phyloP scores from a whole-genome alignment of 2,113 vertebrate species.

The Jacana jacana region DNA sequence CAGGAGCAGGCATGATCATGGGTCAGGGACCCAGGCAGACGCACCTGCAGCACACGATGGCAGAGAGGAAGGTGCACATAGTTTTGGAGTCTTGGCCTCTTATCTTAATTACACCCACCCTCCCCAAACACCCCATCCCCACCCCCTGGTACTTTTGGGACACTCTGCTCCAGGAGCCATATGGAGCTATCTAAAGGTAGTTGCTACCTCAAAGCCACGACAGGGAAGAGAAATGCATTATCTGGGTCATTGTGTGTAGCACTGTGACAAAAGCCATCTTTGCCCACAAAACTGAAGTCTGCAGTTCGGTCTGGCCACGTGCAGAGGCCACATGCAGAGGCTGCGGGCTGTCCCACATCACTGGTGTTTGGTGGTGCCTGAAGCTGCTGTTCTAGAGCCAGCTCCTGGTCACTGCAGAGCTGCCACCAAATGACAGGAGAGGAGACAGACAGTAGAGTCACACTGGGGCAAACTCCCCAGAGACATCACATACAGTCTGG shows the following conservation, averaged over 20 bases:
- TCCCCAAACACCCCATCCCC: too few species aligned
- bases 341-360: not conserved
- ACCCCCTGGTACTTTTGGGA: not conserved
- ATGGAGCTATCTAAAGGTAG: not conserved
- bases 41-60: not conserved
- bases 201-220: not conserved
- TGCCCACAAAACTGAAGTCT: not conserved
- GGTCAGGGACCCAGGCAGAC: not conserved
- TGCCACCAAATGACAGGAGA: not conserved
- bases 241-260: not conserved
- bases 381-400: not conserved
- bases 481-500: not conserved
- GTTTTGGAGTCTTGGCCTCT: not conserved
- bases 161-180: not conserved
- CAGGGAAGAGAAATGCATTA: not conserved
- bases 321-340: not conserved
- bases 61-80: rapidly evolving
- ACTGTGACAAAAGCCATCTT: not conserved
- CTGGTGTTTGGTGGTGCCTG: not conserved
- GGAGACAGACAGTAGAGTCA: not conserved
- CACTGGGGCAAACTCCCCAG: rapidly evolving
- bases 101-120: too few species aligned
- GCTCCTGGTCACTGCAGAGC: not conserved
- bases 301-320: not conserved
- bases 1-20: not conserved